Evolutionary conservation across 2,888 invertebrate genomes (phyloP), one percentile per base, ranked within the genome.

Genomic region (Hyposoter didymator): DNA sequence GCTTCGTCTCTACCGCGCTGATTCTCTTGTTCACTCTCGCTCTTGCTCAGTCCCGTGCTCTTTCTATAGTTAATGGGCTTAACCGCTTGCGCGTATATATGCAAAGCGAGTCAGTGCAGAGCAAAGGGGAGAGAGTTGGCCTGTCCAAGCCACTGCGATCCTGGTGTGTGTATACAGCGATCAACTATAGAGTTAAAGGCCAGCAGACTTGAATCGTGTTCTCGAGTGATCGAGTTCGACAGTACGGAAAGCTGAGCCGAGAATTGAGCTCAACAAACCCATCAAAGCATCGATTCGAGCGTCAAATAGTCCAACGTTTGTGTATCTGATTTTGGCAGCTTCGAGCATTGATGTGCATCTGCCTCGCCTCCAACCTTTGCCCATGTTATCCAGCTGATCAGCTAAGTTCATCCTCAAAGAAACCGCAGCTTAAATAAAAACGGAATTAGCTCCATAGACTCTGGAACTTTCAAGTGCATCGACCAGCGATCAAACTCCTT

Each of bases 21-120:
- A 66, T 69, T 62, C 62, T 28, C 72, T 55, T 32, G 14, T 55
- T 43, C 52, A 12, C 59, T 22, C 62, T 59, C 69, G 8, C 76
- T 43, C 45, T 39, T 73, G 66, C 17, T 79, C 64, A 43, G 67
- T 66, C 22, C 64, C 64, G 55, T n/a, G 55, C 22, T 55, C 47
- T 83, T 80, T 73, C 78, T 84, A 67, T 62, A 72, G 82, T 80
- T 85, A 85, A 80, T 83, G 78, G 82, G 76, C 76, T 85, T 72
- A 80, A 80, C 82, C 82, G 70, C 80, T 74, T 49, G 85, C 76
- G 85, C 76, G 45, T 47, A 76, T 85, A 76, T 85, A 83, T 76
- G 78, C 85, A 79, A 83, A 85, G 76, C 79, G 82, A 72, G 78
- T 39, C 45, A 62, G 73, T 59, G 64, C 69, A 64, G 78, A 73